Conservation (phyloP, 2,797 vertebrate species). For the Leptatherina wallacei region DNA sequence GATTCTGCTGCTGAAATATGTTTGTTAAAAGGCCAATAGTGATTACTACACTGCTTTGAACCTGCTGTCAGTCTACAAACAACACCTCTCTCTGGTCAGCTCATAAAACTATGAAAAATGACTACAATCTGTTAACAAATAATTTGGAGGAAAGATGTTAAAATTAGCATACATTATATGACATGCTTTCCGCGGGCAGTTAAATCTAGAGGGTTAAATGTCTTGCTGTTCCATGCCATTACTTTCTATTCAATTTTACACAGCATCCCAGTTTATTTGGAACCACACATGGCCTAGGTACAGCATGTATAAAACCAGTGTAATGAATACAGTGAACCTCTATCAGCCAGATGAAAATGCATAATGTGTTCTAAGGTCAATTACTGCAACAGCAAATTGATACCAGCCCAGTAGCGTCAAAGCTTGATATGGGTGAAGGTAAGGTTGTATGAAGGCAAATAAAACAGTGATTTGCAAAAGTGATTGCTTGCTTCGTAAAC, state of each 20-base stretch:
- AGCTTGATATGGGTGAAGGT: slow-evolving; percentile 64
- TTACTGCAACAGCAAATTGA: slow-evolving; percentile 61
- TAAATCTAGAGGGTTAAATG: background rate
- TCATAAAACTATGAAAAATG: background rate
- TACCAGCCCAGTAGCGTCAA: slow-evolving; percentile 39
- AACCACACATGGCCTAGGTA: slow-evolving; percentile 16
- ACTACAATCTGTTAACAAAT: background rate
- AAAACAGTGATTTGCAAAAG: slow-evolving; percentile 81
- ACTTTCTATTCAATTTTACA: background rate
- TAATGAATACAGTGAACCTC: slow-evolving; percentile 58
- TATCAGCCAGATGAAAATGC: slow-evolving; percentile 49
- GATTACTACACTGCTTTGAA: slow-evolving; percentile 29
- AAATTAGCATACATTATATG: background rate
- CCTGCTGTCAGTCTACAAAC: slow-evolving; percentile 26
- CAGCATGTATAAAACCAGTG: slow-evolving; percentile 35
- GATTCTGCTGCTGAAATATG: slow-evolving; percentile 54
- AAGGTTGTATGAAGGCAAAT: slow-evolving; percentile 77
- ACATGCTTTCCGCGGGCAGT: background rate
- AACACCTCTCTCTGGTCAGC: slow-evolving; percentile 26
- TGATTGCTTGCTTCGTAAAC: slow-evolving; percentile 81
- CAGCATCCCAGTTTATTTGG: background rate
- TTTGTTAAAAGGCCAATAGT: slow-evolving; percentile 46
- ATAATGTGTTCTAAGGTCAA: slow-evolving; percentile 63
- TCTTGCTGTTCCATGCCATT: background rate
- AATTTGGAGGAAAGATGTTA: background rate